These are phyloP conservation scores for Catotricha subobsoleta DNA, from an alignment of 2,888 invertebrate genomes.

Conservation along the genomic window DNA sequence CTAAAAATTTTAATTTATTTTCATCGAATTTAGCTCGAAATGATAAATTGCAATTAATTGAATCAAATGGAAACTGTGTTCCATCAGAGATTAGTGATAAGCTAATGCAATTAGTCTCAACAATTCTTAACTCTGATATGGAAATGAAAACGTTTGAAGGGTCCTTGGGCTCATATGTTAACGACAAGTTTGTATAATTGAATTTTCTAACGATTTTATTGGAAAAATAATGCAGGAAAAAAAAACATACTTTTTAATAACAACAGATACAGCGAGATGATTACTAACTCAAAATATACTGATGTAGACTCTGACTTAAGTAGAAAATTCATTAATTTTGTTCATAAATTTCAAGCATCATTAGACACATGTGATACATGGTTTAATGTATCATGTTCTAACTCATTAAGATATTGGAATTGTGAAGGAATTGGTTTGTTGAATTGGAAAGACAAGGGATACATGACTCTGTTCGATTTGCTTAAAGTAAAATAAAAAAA, in stretches of 20 bases:
- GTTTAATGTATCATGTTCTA: conserved; percentile 46
- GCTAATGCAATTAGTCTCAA: conserved; percentile 24
- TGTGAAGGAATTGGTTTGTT: conserved; percentile 52
- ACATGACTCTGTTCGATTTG: conserved; percentile 44
- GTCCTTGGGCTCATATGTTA: conserved; percentile 22
- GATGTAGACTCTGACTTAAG: conserved; percentile 28
- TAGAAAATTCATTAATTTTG: conserved; percentile 39
- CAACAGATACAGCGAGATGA: conserved; percentile 16
- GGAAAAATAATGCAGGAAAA: too few relatives aligned
- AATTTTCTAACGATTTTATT: too few relatives aligned
- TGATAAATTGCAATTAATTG: conserved; percentile 20
- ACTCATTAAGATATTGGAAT: conserved; percentile 40
- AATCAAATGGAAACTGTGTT: conserved; percentile 26
- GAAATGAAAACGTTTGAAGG: conserved; percentile 20
- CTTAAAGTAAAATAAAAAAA: conserved; percentile 37
- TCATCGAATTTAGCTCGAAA: conserved; percentile 19
- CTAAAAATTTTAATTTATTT: conserved; percentile 20
- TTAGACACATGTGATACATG: conserved; percentile 43
- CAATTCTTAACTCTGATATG: conserved; percentile 25
- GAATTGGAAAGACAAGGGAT: conserved; percentile 60
- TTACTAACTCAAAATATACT: conserved; percentile 17
- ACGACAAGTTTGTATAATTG: too few relatives aligned
- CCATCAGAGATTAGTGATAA: conserved; percentile 19
- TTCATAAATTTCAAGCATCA: conserved; percentile 31
- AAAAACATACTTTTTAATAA: too few relatives aligned